A percentile compares a stretch with the other conserved stretches of the same genome.
Conservation (phyloP, 2,888 invertebrate species). For the Clostera curtula region DNA sequence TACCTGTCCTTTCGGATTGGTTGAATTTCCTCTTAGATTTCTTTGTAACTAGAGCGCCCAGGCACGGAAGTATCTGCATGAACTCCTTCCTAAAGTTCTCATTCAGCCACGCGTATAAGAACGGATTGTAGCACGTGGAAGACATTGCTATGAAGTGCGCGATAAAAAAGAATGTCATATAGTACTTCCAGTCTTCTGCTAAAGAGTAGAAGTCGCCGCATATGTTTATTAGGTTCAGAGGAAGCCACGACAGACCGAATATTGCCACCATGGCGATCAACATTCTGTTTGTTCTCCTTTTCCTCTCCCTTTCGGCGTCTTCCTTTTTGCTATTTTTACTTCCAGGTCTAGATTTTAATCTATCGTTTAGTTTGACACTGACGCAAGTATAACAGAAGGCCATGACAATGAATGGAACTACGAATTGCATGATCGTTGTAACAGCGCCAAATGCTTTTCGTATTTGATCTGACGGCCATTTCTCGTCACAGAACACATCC, state of each 20-base stretch:
- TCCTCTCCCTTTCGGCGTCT: conserved; percentile 86
- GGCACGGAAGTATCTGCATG: conserved; percentile 82
- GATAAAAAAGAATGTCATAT: conserved; percentile 84
- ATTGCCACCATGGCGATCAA: conserved; percentile 92
- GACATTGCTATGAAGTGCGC: conserved; percentile 94
- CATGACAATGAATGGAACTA: conserved; percentile 89
- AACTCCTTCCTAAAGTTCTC: conserved; percentile 95
- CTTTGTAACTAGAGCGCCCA: conserved; percentile 63
- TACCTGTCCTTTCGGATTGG: conserved; percentile 61
- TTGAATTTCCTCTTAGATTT: conserved; percentile 54
- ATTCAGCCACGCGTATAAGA: conserved; percentile 96
- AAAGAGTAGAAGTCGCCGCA: conserved; percentile 79
- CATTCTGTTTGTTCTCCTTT: conserved; percentile 90
- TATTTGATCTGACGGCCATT: conserved; percentile 85
- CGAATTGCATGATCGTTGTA: conserved; percentile 89
- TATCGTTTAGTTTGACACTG: conserved; percentile 82
- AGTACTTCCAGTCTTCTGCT: conserved; percentile 80
- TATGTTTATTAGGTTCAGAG: conserved; percentile 87
- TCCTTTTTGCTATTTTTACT: conserved; percentile 83
- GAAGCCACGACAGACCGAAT: conserved; percentile 91
- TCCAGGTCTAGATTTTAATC: conserved; percentile 84
- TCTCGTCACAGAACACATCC: conserved; percentile 78
- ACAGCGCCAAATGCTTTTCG: conserved; percentile 84
- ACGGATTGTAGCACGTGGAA: conserved; percentile 95
- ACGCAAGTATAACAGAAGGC: conserved; percentile 90